These are phyloP conservation scores for Chrysopilus asiliformis DNA, from an alignment of 2,888 invertebrate genomes.

Conservation along the genomic window DNA sequence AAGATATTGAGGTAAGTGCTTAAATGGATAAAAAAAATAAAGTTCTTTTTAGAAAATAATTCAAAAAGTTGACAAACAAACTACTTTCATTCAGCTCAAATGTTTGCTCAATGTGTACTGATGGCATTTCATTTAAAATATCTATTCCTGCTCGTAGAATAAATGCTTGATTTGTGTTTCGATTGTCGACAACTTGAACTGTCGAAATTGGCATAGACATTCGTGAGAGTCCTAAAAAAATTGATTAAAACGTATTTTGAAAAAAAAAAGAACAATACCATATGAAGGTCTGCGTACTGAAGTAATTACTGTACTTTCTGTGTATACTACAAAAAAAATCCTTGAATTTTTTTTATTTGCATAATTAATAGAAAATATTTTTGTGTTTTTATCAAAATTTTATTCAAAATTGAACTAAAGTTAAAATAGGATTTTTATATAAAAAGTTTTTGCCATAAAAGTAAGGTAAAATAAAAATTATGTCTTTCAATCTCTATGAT, in stretches of 20 bases:
- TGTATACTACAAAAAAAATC: slow-evolving; percentile 22
- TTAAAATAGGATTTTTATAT: no score
- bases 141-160: slow-evolving; percentile 52
- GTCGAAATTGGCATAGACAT: slow-evolving; percentile 27
- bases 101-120: slow-evolving; percentile 63
- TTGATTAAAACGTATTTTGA: not conserved
- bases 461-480: no score
- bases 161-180: slow-evolving; percentile 16
- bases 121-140: slow-evolving; percentile 54
- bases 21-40: not conserved
- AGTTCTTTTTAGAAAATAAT: not conserved
- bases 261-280: slow-evolving; percentile 11
- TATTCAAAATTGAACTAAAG: no score
- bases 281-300: slow-evolving; percentile 21
- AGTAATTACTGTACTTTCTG: slow-evolving; percentile 27
- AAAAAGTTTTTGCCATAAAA: no score
- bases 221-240: slow-evolving; percentile 14
- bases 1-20: slow-evolving; percentile 39
- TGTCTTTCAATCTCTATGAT: no score
- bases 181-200: slow-evolving; percentile 22
- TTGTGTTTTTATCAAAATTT: no score
- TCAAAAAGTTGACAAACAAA: no score
- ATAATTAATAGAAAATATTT: no score
- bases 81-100: slow-evolving; percentile 62
- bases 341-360: no score